Evolutionary conservation across 1,140 invertebrate species (phyloP).

Genomic region (Aphelinus certus): DNA sequence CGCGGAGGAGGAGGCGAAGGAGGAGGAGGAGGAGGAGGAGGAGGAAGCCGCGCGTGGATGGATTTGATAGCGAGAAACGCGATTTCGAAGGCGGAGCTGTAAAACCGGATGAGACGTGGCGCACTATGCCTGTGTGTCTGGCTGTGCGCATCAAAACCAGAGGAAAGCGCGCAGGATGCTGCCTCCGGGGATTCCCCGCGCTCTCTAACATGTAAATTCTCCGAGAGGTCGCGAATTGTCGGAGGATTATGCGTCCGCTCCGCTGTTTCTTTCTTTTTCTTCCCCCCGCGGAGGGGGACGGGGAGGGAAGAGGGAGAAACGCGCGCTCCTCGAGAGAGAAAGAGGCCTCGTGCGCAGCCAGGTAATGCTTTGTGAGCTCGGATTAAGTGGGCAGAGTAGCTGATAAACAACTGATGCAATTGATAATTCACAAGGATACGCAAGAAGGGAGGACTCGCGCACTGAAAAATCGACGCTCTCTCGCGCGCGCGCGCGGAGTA

Average conservation of each 20-base stretch:
- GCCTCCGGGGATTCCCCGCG: not conserved
- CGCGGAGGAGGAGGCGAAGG: too few species aligned
- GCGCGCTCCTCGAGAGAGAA: too few species aligned
- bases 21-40: not conserved
- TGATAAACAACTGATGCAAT: too few species aligned
- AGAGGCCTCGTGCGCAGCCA: too few species aligned
- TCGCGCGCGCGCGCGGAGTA: too few species aligned
- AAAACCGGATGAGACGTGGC: conserved; percentile 16
- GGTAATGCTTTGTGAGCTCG: too few species aligned
- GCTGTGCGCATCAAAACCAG: not conserved
- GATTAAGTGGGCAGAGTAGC: too few species aligned
- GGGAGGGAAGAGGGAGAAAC: too few species aligned
- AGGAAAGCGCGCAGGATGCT: not conserved
- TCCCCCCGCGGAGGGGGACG: not conserved
- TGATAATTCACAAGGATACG: too few species aligned
- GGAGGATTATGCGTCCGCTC: conserved; percentile 15
- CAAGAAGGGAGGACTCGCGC: too few species aligned
- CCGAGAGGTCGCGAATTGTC: conserved; percentile 5
- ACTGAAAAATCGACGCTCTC: too few species aligned
- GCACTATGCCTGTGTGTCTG: not conserved
- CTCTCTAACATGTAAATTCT: not conserved
- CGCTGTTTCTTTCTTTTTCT: not conserved
- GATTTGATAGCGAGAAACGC: conserved; percentile 26
- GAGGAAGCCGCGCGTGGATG: conserved; percentile 31
- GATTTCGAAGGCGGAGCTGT: conserved; percentile 27